phyloP scores from a whole-genome alignment of 2,797 vertebrate genomes.

The Urocyon cinereoargenteus region DNA sequence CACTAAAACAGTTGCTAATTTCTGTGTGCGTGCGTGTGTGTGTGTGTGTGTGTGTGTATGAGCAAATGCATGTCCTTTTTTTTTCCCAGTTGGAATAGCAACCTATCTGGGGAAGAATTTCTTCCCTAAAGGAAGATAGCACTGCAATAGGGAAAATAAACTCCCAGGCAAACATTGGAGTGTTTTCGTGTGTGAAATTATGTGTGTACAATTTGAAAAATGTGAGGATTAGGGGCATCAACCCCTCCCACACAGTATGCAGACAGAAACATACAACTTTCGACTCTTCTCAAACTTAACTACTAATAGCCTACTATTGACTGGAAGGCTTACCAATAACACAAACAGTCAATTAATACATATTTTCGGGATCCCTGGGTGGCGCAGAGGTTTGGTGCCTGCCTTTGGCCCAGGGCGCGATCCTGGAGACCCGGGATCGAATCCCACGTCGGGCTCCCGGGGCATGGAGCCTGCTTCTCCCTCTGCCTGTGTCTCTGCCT shows the following conservation, averaged over 20 bases:
- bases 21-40: neutral
- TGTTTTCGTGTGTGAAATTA: neutral
- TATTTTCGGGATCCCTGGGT: no score
- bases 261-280: neutral
- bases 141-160: conserved; percentile 21
- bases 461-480: no score
- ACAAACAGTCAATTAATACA: neutral
- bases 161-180: conserved; percentile 7
- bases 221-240: neutral
- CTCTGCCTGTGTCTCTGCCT: no score
- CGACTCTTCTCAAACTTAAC: neutral
- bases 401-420: no score
- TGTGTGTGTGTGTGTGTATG: neutral
- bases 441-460: no score
- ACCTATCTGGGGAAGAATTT: neutral
- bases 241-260: neutral
- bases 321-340: neutral
- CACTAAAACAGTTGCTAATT: conserved; percentile 21
- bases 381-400: no score
- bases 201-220: neutral
- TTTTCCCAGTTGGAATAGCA: conserved; percentile 29
- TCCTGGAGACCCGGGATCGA: no score
- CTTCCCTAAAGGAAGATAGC: conserved; percentile 24
- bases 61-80: neutral
- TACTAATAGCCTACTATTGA: neutral